Conservation (phyloP, 2,888 invertebrate species). For the Caenorhabditis sp. region DNA sequence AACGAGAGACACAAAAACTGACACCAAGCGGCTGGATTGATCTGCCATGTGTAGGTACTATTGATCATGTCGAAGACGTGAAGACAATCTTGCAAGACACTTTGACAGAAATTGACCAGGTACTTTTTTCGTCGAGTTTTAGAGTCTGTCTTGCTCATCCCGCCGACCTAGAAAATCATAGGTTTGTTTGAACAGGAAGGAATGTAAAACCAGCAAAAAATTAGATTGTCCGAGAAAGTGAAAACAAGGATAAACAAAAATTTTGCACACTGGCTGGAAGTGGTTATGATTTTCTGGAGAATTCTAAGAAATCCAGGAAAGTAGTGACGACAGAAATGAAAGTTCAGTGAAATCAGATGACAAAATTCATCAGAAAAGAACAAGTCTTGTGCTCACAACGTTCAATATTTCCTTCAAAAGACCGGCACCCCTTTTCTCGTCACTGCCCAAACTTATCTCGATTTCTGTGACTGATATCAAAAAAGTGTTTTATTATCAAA, state of each 20-base stretch:
- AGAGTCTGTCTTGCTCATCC: constrained; percentile 48
- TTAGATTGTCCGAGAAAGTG: no score
- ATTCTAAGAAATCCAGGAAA: not conserved
- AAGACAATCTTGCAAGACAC: constrained; percentile 51
- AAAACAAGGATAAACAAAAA: not conserved
- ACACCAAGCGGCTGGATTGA: constrained; percentile 37
- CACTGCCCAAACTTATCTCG: no score
- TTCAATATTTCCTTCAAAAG: no score
- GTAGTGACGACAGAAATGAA: not conserved
- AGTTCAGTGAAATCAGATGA: not conserved
- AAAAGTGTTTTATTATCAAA: no score
- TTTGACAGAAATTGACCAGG: constrained; percentile 40
- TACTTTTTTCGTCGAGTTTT: constrained; percentile 47
- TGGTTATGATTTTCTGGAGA: not conserved
- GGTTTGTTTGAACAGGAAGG: not conserved
- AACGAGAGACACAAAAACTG: constrained; percentile 44
- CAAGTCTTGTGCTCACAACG: no score
- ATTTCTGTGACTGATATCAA: no score
- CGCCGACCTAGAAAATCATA: constrained; percentile 33
- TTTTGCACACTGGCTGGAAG: no score
- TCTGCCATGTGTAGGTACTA: constrained; percentile 50
- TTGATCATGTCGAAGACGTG: constrained; percentile 57
- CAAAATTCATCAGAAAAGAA: no score
- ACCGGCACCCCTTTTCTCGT: no score
- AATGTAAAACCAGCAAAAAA: no score